Conservation (phyloP, 1,140 invertebrate genomes). For the Glomeris maerens region DNA sequence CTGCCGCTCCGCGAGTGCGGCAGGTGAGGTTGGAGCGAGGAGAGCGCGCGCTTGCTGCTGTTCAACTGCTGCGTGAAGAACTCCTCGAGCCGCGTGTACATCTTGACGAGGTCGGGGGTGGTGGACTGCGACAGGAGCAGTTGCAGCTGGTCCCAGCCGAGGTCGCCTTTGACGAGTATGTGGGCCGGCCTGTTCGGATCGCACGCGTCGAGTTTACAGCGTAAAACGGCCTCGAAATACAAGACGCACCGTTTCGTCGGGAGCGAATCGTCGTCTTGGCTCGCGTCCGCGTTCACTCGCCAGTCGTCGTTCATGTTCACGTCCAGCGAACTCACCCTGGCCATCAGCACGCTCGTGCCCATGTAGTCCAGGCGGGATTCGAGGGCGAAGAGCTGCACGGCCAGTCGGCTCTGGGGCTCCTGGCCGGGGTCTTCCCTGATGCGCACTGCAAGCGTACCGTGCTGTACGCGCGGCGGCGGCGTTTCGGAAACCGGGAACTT, state of each 20-base stretch:
- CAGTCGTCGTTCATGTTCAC: slow-evolving; percentile 70
- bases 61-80: slow-evolving; percentile 94
- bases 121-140: slow-evolving; percentile 92
- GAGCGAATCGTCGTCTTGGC: slow-evolving; percentile 23
- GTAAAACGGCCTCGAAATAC: neutral
- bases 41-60: slow-evolving; percentile 78
- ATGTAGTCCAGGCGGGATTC: slow-evolving; percentile 89
- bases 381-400: slow-evolving; percentile 66
- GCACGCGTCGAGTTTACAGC: neutral
- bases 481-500: no score
- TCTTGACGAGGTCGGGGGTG: slow-evolving; percentile 87
- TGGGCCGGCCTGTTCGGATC: slow-evolving; percentile 52
- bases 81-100: slow-evolving; percentile 90
- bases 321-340: slow-evolving; percentile 61
- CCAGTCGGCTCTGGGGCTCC: slow-evolving; percentile 75
- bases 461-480: neutral
- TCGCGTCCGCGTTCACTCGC: slow-evolving; percentile 40
- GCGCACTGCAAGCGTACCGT: slow-evolving; percentile 38
- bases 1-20: no score
- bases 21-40: slow-evolving; percentile 48
- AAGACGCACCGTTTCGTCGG: slow-evolving; percentile 23
- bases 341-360: slow-evolving; percentile 75
- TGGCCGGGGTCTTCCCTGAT: slow-evolving; percentile 75
- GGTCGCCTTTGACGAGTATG: slow-evolving; percentile 82
- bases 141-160: slow-evolving; percentile 90